Evolutionary conservation across 2,113 vertebrate genomes (phyloP), one percentile per base, ranked within the genome.

Genomic region (Willisornis vidua): DNA sequence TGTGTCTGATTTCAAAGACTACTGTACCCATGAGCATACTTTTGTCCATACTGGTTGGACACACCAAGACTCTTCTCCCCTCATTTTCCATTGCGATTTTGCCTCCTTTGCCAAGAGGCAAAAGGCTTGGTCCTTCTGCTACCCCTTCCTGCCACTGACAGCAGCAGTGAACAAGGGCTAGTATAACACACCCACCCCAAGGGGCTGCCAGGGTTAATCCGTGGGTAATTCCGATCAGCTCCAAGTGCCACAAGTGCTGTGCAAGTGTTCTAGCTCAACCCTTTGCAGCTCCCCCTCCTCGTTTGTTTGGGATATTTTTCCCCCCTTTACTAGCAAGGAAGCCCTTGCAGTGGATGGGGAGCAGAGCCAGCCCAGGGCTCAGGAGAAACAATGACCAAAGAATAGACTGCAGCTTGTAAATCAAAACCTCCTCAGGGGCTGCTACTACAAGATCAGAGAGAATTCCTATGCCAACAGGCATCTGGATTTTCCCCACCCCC

Each of bases 361-460:
- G 74, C 51, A 70, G 84, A 87, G 75, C 48, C 82, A 93, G 57
- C 57, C 29, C 65, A 68, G 80, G 65, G 57, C 86, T 86, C n/a
- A 4, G 46, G 65, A 94, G 48, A 54, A 95, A 67, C 79, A 88
- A 77, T 86, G 85, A 81, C 92, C 67, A 16, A 82, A 76, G 51
- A 89, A 66, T 66, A 85, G 65, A n/a, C 71, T 95, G 45, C 73
- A 94, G 57, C 41, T 81, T 68, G 79, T 93, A 95, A 96, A 71
- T 48, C 31, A 89, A 96, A 86, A 92, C 88, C 79, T 94, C 79
- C 79, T 65, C 20, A 57, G 76, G 49, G 85, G 37, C 65, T 95
- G 88, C 83, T 93, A 59, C 82, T 80, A 77, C 74, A 92, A 90
- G 93, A 93, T 90, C 74, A 93, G 59, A 92, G 68, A 87, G 76